Base-by-base conservation (phyloP, 1,140 invertebrate genomes). In the Temnothorax longispinosus region DNA sequence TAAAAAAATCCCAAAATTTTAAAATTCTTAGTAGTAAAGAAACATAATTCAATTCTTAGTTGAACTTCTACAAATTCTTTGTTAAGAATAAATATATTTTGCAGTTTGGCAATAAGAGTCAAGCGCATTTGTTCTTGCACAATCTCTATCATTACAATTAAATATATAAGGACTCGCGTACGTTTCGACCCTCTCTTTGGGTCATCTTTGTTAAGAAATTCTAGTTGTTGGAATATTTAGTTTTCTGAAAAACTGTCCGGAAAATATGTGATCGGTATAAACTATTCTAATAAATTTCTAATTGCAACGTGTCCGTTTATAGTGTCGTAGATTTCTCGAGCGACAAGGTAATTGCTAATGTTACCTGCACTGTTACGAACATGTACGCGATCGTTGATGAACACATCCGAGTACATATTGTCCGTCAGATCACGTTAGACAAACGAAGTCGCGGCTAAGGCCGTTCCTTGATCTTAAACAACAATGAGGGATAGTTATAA, bases 401-500 rank as follows among this genome's bases (percentile, higher is more conserved):
- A 35, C 32, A 0, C 27, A n/a, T 74, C 56, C 21, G 54, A 84
- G n/a, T 47, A n/a, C 78, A 32, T 77, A 84, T 90, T 77, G 7
- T 35, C 27, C 21, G 72, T 84, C 90, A 64, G 74, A 15, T 88
- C 84, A 80, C 84, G 84, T 90, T 78, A 58, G 60, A 18, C 15
- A 62, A 86, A 88, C 77, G 67, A 91, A 74, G 82, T 50, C 82
- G 67, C 32, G 58, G 71, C 56, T 87, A 88, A 88, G 89, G 89
- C 60, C 87, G 78, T 91, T 91, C 60, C 72, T 91, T 88, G 89
- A 90, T 91, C 89, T 56, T 52, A 65, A 78, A 84, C 15, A 52
- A 65, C 6, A 91, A 90, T 90, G 27, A 50, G 27, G 47, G 38
- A 71, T 21, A 44, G 32, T 82, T 47, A 21, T 74, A 18, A 60